These are phyloP conservation scores for Kryptolebias marmoratus DNA, from an alignment of 2,113 vertebrate species.

Conservation along the genomic window DNA sequence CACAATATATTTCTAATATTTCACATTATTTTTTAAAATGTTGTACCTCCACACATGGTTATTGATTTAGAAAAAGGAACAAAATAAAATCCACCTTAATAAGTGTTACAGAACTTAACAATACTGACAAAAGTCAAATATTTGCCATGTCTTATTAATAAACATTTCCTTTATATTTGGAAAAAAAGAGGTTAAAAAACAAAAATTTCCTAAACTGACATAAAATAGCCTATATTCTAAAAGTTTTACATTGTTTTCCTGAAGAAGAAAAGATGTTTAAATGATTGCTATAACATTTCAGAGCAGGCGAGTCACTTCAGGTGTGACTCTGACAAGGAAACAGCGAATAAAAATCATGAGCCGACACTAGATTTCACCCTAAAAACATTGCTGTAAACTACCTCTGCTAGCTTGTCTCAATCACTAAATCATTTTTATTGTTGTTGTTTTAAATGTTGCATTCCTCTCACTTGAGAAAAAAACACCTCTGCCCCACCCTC, in stretches of 20 bases:
- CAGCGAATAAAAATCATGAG: conserved; percentile 23
- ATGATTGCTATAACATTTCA: conserved; percentile 31
- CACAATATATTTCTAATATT: neutral
- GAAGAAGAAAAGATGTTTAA: neutral
- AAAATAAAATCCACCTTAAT: too few relatives aligned
- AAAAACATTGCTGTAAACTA: conserved; percentile 37
- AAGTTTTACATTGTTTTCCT: neutral
- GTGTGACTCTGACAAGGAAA: conserved; percentile 30
- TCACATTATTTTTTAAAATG: neutral
- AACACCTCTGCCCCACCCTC: neutral
- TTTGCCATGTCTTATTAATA: too few relatives aligned
- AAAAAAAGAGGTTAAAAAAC: neutral
- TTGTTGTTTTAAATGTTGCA: conserved; percentile 25
- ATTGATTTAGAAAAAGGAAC: too few relatives aligned
- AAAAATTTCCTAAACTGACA: neutral
- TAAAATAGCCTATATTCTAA: neutral
- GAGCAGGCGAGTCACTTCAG: conserved; percentile 45
- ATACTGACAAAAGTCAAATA: too few relatives aligned
- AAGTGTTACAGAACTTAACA: too few relatives aligned
- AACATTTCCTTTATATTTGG: too few relatives aligned
- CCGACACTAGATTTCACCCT: conserved; percentile 29
- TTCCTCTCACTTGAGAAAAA: conserved; percentile 3
- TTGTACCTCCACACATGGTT: too few relatives aligned
- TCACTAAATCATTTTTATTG: conserved; percentile 4
- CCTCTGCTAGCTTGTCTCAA: conserved; percentile 23